Evolutionary conservation across 2,113 vertebrate species (phyloP), one percentile per base, ranked within the genome.

Genomic region (Trochalopteron elliotii): DNA sequence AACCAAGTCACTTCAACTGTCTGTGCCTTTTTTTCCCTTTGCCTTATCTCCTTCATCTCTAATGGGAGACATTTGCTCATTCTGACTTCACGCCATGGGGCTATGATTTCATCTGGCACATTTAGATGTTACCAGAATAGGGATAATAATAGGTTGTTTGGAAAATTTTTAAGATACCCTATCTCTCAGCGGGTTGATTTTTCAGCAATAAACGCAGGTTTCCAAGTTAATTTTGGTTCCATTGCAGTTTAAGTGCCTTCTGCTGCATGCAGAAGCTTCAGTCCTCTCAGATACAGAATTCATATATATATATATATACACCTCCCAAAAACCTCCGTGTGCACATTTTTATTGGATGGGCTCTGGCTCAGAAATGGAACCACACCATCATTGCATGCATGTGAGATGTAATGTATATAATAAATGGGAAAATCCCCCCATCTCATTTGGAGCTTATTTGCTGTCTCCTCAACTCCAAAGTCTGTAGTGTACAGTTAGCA

Each of bases 41-140:
- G 80, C 83, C 63, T 93, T 96, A 96, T 95, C 91, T 88, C 8
- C 83, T 83, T 59, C 85, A 90, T 95, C 87, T 96, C 63, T 65
- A 80, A 44, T 2, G 5, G 93, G 86, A 94, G 93, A 95, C 69
- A 37, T 89, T 95, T 96, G 83, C 91, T 97, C 85, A 79, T 91
- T 85, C 45, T 63, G 79, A 85, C 63, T 61, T 94, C 76, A 74
- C 4, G n/a, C 92, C 93, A 92, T 28, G 82, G 91, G 59, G 79
- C 92, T 88, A 3, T 90, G 87, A 94, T 95, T 96, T 96, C 93
- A 92, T 93, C 90, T 96, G 95, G 96, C 90, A 60, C 21, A 5
- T 83, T 63, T n/a, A 81, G 47, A 88, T 80, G 28, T 95, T 93
- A 61, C 56, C 68, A 67, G 84, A 96, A 86, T 39, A 90, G 82